Evolutionary conservation across 2,888 invertebrate genomes (phyloP), one percentile per base, ranked within the genome.

Genomic region (Chymomyza caudatula): DNA sequence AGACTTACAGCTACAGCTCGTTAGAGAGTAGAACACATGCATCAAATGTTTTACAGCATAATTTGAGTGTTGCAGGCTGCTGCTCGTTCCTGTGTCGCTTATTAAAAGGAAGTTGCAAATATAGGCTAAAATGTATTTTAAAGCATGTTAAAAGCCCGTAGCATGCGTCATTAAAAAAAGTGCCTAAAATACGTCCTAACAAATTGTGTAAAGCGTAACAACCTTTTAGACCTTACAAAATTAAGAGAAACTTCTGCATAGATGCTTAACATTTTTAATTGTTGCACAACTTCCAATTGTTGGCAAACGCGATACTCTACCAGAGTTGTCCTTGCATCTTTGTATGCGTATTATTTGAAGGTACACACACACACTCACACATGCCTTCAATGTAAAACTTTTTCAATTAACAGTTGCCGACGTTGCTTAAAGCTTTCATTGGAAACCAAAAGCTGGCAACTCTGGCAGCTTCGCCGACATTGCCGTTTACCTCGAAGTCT

Each of bases 381-480:
- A 52, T 20, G 13, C 4, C 60, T 51, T 63, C 65, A 77, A 76
- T 70, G 76, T 52, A 58, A 82, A 82, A 82, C 81, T 82, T 85
- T 82, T 82, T 82, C 82, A 82, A 82, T 82, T 82, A 82, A 82
- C 82, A 70, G 76, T 78, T 83, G 71, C 78, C 80, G 71, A 67
- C 69, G 59, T 51, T 63, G 72, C 74, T 77, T 77, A 77, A 71
- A 77, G 74, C 69, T 77, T 76, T 76, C 37, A 13, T 42, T 13
- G 22, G n/a, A 29, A 29, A 25, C 17, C 29, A 54, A 29, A 42
- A 20, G 37, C 20, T 37, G 51, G 52, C 19, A 29, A 44, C 25
- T 29, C 23, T 17, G 47, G 13, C 20, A 25, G 25, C 25, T 4
- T 22, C 44, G n/a, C 0, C 19, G 52, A 5, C 19, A 2, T 6